Evolutionary conservation across 2,113 vertebrate species (phyloP).

Genomic region (Pseudopodoces humilis): DNA sequence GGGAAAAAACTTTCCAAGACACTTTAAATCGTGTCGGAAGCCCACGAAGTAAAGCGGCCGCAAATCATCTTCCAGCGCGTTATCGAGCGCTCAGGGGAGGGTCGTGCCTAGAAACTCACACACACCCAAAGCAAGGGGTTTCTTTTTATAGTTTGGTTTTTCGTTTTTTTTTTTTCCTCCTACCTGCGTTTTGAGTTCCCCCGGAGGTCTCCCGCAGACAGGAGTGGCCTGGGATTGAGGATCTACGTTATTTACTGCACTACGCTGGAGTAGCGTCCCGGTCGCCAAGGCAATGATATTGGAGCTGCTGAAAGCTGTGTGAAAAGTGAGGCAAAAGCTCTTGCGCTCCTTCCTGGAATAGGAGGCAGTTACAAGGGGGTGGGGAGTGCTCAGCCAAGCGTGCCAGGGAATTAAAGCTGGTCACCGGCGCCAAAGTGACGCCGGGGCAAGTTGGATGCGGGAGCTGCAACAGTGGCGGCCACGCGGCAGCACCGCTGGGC

Average conservation of each 20-base stretch:
- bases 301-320: conserved; percentile 63
- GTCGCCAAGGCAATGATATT: conserved; percentile 82
- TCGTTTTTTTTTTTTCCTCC: neutral
- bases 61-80: neutral
- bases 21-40: neutral
- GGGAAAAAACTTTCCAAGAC: neutral
- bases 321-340: conserved; percentile 66
- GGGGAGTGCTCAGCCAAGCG: conserved; percentile 49
- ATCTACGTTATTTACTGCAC: conserved; percentile 53
- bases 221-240: conserved; percentile 57
- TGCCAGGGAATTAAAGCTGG: conserved; percentile 19
- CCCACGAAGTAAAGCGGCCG: neutral
- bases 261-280: conserved; percentile 75
- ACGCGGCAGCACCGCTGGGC: neutral
- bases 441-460: neutral
- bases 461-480: neutral
- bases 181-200: conserved; percentile 30
- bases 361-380: conserved; percentile 50
- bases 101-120: neutral
- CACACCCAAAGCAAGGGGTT: neutral
- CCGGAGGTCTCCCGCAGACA: conserved; percentile 59
- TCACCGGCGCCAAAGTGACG: neutral
- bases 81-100: rapidly evolving
- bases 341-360: conserved; percentile 56
- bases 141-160: neutral